Evolutionary conservation across 2,888 invertebrate genomes (phyloP), one percentile per base, ranked within the genome.

Genomic region (Drosophila quasianomalipes): DNA sequence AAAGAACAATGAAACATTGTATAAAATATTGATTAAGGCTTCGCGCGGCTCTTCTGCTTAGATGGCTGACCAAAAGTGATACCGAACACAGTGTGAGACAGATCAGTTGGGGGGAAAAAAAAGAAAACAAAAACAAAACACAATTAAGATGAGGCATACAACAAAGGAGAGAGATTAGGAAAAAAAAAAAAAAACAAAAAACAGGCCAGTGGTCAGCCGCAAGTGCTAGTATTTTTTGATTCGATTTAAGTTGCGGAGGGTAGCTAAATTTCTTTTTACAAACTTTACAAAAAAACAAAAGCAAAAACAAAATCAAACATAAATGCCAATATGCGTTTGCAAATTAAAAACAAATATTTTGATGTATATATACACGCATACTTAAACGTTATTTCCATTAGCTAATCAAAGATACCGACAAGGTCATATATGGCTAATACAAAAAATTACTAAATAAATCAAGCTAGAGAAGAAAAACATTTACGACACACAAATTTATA

Each of bases 1-100:
- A 83, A 75, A 67, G n/a, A 75, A 83, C 87, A 87, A 91, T 87
- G 91, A 73, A 76, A 90, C 84, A 87, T 91, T 87, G 87, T 91
- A 85, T 47, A 75, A 85, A 84, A 74, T 72, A 67, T 80, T 88
- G 71, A 63, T 77, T 91, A 91, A 89, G 90, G 89, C 90, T 88
- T 91, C 77, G 72, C 74, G 87, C 79, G 88, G 87, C 75, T 73
- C 74, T 67, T 76, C 70, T 90, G 91, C 84, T 90, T 82, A 79
- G 67, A 73, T 76, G 72, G 70, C 82, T 89, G 89, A 57, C 78
- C 63, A 67, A 70, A 70, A 61, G 75, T 71, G 88, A 73, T 82
- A 75, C 14, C 22, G 58, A 22, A 22, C 33, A 22, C 57, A 60
- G 41, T 51, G 41, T 52, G 28, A 51, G 71, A 39, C 39, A 60